phyloP scores from a whole-genome alignment of 2,797 vertebrate genomes.

The Girardinus metallicus region DNA sequence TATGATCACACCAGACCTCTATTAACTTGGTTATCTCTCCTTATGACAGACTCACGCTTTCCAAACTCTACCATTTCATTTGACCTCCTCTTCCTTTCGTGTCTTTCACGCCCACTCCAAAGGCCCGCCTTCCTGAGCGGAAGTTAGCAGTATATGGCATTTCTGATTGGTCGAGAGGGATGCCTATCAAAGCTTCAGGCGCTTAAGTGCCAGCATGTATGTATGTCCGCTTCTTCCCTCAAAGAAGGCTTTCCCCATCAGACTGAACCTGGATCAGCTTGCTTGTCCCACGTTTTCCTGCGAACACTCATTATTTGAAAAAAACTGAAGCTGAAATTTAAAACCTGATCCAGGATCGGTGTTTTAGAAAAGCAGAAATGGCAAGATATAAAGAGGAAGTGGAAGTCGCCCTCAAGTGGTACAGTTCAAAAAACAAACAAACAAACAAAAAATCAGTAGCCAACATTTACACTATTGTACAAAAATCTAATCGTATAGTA shows the following conservation, averaged over 20 bases:
- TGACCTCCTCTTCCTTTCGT: slow-evolving; percentile 72
- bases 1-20: not conserved
- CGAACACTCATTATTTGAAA: not conserved
- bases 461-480: too few relatives aligned
- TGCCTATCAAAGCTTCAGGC: slow-evolving; percentile 14
- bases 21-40: not conserved
- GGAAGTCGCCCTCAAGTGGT: slow-evolving; percentile 17
- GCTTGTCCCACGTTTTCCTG: too few relatives aligned
- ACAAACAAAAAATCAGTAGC: too few relatives aligned
- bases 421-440: not conserved
- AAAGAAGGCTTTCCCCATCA: not conserved
- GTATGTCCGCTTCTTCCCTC: not conserved
- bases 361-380: not conserved
- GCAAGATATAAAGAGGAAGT: slow-evolving; percentile 3
- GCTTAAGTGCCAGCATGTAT: slow-evolving; percentile 32
- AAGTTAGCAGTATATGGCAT: rapidly evolving
- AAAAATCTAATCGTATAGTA: too few relatives aligned
- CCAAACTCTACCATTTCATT: slow-evolving; percentile 36
- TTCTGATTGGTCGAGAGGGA: slow-evolving; percentile 40
- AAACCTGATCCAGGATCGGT: slow-evolving; percentile 21
- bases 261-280: slow-evolving; percentile 17
- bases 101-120: slow-evolving; percentile 49
- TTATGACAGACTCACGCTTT: slow-evolving; percentile 32
- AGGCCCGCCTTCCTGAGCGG: slow-evolving; percentile 37
- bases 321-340: not conserved